Evolutionary conservation across 2,888 invertebrate genomes (phyloP).

Genomic region (Gymnoscelis rufifasciata): DNA sequence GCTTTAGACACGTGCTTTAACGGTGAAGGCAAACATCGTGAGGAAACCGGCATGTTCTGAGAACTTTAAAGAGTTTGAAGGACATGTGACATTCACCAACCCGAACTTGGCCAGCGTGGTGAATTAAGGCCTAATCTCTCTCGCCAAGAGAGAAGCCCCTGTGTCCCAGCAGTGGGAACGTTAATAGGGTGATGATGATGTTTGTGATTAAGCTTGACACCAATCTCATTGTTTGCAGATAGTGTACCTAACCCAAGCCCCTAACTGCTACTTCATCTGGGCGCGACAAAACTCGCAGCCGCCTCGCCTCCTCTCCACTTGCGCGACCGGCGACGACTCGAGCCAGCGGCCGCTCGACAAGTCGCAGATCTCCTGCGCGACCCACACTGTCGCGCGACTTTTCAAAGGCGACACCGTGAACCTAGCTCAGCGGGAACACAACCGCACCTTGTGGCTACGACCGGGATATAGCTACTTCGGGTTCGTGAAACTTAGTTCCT

Average conservation of each 20-base stretch:
- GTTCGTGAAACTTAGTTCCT: constrained; percentile 69
- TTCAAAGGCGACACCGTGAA: constrained; percentile 54
- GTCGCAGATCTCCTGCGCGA: constrained; percentile 63
- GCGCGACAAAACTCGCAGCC: constrained; percentile 38
- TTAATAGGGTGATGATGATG: no score
- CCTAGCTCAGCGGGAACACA: constrained; percentile 59
- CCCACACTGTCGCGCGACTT: constrained; percentile 57
- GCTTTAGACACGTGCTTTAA: no score
- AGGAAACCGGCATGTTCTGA: no score
- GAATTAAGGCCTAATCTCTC: no score
- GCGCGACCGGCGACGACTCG: constrained; percentile 60
- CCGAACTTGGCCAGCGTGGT: no score
- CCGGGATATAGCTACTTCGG: constrained; percentile 65
- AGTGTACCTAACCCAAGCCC: constrained; percentile 58
- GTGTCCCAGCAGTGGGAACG: no score
- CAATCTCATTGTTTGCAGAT: no score
- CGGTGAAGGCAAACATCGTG: no score
- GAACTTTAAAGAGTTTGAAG: no score
- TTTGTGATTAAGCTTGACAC: no score
- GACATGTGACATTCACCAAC: no score
- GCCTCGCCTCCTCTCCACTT: constrained; percentile 50
- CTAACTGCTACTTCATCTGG: constrained; percentile 65
- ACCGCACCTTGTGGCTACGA: constrained; percentile 58
- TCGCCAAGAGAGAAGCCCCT: no score
- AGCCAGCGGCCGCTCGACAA: constrained; percentile 43